phyloP scores from a whole-genome alignment of 2,797 vertebrate genomes.

The Scolopax rusticola region DNA sequence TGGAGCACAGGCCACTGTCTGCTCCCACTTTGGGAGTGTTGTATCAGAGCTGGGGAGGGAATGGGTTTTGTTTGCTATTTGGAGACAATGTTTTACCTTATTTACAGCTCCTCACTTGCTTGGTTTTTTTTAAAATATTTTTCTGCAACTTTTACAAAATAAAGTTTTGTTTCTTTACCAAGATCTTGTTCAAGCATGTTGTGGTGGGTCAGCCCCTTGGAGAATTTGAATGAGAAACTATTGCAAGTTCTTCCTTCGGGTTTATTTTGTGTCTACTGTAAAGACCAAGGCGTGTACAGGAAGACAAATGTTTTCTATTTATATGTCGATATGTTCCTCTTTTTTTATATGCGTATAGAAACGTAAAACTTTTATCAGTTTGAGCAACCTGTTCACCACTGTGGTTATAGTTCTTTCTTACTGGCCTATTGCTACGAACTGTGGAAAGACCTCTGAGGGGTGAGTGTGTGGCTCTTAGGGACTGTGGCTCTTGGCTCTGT shows the following conservation, averaged over 20 bases:
- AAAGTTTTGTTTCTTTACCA: slow-evolving; percentile 24
- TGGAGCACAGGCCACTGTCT: background rate
- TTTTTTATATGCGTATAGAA: background rate
- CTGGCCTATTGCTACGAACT: background rate
- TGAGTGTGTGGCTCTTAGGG: background rate
- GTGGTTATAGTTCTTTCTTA: background rate
- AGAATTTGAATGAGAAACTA: background rate
- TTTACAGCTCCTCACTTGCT: background rate
- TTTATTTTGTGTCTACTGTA: background rate
- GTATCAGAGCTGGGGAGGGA: accelerated
- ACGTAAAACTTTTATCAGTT: background rate
- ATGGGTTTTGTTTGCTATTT: background rate
- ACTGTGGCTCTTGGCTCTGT: background rate
- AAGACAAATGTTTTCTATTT: background rate
- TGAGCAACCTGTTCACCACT: background rate
- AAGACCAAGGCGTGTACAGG: background rate
- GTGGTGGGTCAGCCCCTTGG: background rate
- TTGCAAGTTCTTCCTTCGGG: background rate
- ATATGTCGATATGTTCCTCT: background rate
- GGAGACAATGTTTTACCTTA: background rate
- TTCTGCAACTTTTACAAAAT: slow-evolving; percentile 7
- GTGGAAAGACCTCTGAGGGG: background rate
- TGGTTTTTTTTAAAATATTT: background rate
- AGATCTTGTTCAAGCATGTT: background rate
- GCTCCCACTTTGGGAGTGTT: background rate